phyloP scores from a whole-genome alignment of 2,113 vertebrate genomes.

The Lamprologus sp. region DNA sequence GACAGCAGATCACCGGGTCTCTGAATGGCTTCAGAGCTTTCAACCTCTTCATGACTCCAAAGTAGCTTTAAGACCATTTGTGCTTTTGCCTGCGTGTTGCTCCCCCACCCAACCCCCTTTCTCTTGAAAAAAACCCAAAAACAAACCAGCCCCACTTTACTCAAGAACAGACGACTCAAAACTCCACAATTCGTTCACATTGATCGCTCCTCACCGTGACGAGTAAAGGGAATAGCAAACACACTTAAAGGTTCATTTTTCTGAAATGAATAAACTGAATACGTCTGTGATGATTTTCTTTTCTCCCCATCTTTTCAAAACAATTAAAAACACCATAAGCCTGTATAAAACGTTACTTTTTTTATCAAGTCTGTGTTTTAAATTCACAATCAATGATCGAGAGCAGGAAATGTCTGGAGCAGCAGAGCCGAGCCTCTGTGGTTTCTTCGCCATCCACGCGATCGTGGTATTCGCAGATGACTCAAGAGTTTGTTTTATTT shows the following conservation, averaged over 20 bases:
- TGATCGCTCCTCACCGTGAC: not conserved
- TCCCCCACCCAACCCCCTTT: not conserved
- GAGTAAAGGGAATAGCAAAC: not conserved
- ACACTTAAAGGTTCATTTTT: not conserved
- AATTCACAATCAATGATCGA: slow-evolving; percentile 1
- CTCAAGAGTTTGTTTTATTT: not conserved
- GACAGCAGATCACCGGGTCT: not conserved
- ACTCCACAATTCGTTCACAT: not conserved
- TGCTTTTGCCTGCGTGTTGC: not conserved
- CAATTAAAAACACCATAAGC: slow-evolving; percentile 36
- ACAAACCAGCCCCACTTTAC: not conserved
- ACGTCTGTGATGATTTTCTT: not conserved
- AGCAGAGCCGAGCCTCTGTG: not conserved
- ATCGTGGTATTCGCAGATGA: not conserved
- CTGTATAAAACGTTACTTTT: slow-evolving; percentile 30
- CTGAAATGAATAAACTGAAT: not conserved
- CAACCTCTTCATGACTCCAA: not conserved
- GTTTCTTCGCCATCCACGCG: not conserved
- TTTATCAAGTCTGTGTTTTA: not conserved
- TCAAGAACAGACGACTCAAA: not conserved
- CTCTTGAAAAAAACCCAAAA: not conserved
- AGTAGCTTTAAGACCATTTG: not conserved
- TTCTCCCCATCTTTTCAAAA: not conserved
- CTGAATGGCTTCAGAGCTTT: not conserved
- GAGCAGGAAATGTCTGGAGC: not conserved